Conservation (phyloP, 2,888 invertebrate genomes). For the Ctenicera cuprea region DNA sequence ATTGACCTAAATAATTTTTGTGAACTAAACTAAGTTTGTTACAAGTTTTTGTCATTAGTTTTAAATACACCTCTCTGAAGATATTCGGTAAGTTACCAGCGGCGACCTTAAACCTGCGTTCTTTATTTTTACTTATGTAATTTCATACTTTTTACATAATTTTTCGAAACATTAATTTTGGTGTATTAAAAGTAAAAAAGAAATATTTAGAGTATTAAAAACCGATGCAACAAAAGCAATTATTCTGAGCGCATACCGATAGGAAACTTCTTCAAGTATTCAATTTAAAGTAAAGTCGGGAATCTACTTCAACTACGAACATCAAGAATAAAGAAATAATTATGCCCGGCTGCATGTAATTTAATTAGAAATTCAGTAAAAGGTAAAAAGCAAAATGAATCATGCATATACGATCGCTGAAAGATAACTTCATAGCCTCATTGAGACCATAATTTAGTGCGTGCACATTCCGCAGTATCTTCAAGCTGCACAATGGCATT, state of each 20-base stretch:
- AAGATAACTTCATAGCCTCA: constrained; percentile 64
- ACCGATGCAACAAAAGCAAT: constrained; percentile 20
- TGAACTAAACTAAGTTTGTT: no score
- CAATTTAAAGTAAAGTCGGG: constrained; percentile 33
- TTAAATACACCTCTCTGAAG: no score
- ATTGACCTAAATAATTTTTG: no score
- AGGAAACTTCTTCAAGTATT: constrained; percentile 33
- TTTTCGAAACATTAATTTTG: background rate
- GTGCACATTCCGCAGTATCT: constrained; percentile 67
- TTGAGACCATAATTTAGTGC: constrained; percentile 66
- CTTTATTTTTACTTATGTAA: no score
- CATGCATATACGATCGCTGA: constrained; percentile 50
- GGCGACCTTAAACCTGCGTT: no score
- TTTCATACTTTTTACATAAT: no score
- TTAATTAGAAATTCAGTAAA: constrained; percentile 50
- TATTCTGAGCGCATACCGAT: constrained; percentile 8
- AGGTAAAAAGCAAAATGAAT: constrained; percentile 45
- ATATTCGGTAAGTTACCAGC: no score
- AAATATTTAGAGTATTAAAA: constrained; percentile 3
- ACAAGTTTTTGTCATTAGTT: no score
- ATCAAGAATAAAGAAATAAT: constrained; percentile 44
- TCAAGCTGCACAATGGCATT: constrained; percentile 63
- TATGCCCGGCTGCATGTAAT: constrained; percentile 50
- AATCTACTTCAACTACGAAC: constrained; percentile 36
- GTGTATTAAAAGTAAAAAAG: background rate